These are phyloP conservation scores for Grapholita molesta DNA, from an alignment of 1,140 invertebrate genomes.

Conservation along the genomic window DNA sequence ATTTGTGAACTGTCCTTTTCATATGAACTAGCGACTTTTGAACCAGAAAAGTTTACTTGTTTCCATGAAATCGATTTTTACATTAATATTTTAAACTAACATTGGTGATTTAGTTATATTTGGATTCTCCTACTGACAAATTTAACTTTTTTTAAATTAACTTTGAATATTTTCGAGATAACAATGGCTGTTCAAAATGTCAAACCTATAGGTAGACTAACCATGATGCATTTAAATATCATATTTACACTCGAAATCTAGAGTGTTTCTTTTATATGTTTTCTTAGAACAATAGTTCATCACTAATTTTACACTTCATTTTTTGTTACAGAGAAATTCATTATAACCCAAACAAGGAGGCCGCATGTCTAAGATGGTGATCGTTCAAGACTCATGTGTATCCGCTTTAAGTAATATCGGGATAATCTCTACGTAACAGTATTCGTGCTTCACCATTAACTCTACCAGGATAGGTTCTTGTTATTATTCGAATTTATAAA, in stretches of 20 bases:
- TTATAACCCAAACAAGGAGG: conserved; percentile 63
- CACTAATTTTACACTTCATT: background rate
- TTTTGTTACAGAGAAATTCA: conserved; percentile 69
- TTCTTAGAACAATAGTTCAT: background rate
- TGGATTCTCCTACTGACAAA: background rate
- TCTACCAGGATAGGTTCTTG: conserved; percentile 60
- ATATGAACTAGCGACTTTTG: background rate
- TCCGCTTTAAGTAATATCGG: conserved; percentile 33
- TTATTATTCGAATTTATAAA: conserved; percentile 35
- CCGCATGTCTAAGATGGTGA: conserved; percentile 59
- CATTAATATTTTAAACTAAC: conserved; percentile 12
- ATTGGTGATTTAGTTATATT: background rate
- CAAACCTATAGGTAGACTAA: too few relatives aligned
- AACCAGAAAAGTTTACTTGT: background rate
- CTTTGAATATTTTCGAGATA: too few relatives aligned
- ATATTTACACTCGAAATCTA: too few relatives aligned
- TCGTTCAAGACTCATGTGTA: conserved; percentile 31
- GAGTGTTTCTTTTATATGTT: background rate
- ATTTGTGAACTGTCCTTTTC: conserved; percentile 16
- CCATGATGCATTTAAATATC: too few relatives aligned
- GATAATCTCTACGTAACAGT: conserved; percentile 57
- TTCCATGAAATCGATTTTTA: conserved; percentile 13
- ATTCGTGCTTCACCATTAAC: conserved; percentile 69
- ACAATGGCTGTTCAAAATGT: too few relatives aligned
- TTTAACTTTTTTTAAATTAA: background rate